These are phyloP conservation scores for Pseudomyrmex dendroicus DNA, from an alignment of 1,140 invertebrate genomes.

Conservation along the genomic window DNA sequence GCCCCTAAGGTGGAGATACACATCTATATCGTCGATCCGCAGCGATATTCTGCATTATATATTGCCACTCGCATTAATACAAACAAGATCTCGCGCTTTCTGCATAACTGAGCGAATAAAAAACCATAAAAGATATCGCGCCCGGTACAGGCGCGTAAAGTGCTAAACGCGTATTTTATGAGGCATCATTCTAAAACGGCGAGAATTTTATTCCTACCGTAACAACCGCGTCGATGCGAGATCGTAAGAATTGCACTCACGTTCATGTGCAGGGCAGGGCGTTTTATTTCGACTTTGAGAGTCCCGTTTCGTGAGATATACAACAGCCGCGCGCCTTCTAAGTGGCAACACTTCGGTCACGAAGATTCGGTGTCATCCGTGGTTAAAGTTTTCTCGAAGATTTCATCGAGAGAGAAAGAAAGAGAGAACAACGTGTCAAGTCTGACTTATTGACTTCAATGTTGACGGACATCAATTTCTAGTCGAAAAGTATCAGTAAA, in stretches of 20 bases:
- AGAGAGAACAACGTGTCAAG: background rate
- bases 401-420: constrained; percentile 20
- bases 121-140: constrained; percentile 6
- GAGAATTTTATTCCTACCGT: constrained; percentile 37
- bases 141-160: background rate
- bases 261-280: background rate
- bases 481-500: constrained; percentile 45
- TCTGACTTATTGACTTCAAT: constrained; percentile 34
- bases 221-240: constrained; percentile 10
- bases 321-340: background rate
- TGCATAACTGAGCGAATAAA: constrained; percentile 7
- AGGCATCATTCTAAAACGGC: constrained; percentile 6
- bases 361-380: constrained; percentile 35
- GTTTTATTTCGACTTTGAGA: constrained; percentile 54
- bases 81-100: background rate
- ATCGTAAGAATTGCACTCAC: constrained; percentile 23
- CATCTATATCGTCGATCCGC: no score
- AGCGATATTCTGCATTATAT: background rate
- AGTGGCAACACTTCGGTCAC: constrained; percentile 7
- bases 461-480: constrained; percentile 28
- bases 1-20: background rate
- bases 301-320: constrained; percentile 51
- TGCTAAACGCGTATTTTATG: constrained; percentile 46
- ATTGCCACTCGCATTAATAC: constrained; percentile 25
- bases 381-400: constrained; percentile 42